Evolutionary conservation across 2,113 vertebrate species (phyloP).

Genomic region (Plecturocebus donacophilus): DNA sequence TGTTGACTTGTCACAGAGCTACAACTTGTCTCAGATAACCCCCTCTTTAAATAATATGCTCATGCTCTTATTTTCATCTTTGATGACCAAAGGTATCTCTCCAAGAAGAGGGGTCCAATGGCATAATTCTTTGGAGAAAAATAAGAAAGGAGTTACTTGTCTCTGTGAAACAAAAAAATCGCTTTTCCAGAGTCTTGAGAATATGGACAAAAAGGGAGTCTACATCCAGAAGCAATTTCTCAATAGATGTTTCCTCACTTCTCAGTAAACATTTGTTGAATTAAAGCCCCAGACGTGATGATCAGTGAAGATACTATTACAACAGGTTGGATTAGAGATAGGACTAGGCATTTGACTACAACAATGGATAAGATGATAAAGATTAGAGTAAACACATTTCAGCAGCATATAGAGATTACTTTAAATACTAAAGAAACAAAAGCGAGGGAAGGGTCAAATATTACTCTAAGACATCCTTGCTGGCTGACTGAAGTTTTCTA

Average conservation of each 20-base stretch:
- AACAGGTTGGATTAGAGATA: neutral
- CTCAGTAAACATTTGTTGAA: neutral
- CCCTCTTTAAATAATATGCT: neutral
- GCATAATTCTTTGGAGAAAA: neutral
- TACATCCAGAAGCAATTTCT: slow-evolving; percentile 19
- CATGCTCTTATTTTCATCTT: neutral
- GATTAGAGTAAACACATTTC: neutral
- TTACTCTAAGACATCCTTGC: neutral
- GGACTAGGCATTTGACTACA: neutral
- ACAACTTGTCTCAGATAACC: neutral
- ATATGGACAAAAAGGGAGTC: neutral
- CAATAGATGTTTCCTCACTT: slow-evolving; percentile 5
- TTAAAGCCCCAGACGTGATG: neutral
- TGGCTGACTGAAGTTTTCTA: slow-evolving; percentile 36
- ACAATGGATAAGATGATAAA: neutral
- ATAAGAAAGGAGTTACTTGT: neutral
- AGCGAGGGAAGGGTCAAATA: slow-evolving; percentile 15
- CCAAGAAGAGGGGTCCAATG: neutral
- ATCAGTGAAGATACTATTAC: neutral
- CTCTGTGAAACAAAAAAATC: neutral
- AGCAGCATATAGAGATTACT: neutral
- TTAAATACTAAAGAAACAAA: slow-evolving; percentile 39
- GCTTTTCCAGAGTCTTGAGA: neutral
- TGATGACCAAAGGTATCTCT: neutral
- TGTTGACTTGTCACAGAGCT: neutral